Base-by-base conservation (phyloP, 2,797 vertebrate genomes). In the Melanogrammus aeglefinus region DNA sequence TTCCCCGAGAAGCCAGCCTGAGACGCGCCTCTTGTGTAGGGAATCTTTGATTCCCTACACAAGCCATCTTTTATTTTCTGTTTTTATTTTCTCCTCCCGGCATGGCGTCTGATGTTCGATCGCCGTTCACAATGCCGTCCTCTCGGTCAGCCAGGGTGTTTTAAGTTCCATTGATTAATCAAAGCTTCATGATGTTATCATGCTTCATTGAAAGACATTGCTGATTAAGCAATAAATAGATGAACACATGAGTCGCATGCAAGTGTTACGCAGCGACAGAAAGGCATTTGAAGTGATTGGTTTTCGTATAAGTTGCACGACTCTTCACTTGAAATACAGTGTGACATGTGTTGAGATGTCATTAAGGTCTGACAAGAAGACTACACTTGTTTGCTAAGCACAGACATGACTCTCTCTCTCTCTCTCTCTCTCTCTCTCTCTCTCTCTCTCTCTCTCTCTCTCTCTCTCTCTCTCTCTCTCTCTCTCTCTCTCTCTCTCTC, bases 31-130 rank as follows among this genome's bases (percentile, higher is more conserved):
- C 2, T n/a, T n/a, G n/a, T n/a, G n/a, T n/a, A n/a, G n/a, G n/a
- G n/a, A 35, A 83, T 51, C 78, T 88, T 80, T 79, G 39, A 86
- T 82, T 85, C 84, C 72, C 80, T 80, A 21, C 57, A 24, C 57
- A 9, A 63, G 57, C n/a, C 21, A 24, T 63, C n/a, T 63, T 82
- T 57, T 39, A 21, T 24, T 63, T 51, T 51, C 14, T 51, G 47
- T 51, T 51, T 51, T 51, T 51, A 16, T 21, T 51, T 51, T 51
- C 47, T 51, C 47, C 47, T 51, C 47, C 6, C 16, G 16, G 5
- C 47, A 18, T 51, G 13, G 47, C 47, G 18, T 21, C 39, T 36
- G 35, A 36, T 16, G 41, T 3, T 44, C 10, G 12, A 13, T 44
- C 41, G 41, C 41, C 41, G 0, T 39, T 39, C 38, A 7, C 7